Percentiles rank a stretch among this genome's conserved stretches.
phyloP scores from a whole-genome alignment of 2,888 invertebrate species.

The Leucoma salicis region DNA sequence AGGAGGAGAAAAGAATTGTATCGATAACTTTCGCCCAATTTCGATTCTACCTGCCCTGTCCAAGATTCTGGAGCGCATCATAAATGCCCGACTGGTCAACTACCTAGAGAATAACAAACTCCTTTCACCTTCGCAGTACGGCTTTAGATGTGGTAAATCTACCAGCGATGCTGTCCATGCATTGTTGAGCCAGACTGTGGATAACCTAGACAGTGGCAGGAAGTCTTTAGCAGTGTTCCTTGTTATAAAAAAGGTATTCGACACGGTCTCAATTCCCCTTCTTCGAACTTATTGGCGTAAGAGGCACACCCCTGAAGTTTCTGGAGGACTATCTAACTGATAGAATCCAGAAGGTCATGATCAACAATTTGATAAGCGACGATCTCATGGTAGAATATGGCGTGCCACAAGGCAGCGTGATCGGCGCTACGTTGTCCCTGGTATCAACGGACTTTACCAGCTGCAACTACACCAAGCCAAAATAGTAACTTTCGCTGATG shows the following conservation, averaged over 20 bases:
- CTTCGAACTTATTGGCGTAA: no score
- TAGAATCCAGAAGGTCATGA: not conserved
- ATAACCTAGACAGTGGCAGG: not conserved
- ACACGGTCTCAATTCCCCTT: no score
- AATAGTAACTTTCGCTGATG: not conserved
- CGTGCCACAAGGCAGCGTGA: not conserved
- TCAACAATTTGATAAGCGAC: not conserved
- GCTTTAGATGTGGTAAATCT: no score
- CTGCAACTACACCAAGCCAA: no score
- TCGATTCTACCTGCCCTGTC: not conserved
- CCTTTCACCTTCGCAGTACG: not conserved
- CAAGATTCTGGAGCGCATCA: not conserved
- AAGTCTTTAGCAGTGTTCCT: not conserved
- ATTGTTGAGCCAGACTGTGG: not conserved
- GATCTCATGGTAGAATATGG: not conserved
- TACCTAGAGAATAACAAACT: not conserved
- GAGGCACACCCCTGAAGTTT: no score
- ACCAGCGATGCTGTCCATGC: not conserved
- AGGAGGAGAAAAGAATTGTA: not conserved
- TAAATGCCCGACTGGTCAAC: not conserved
- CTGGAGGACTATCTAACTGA: not conserved
- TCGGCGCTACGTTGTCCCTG: not conserved
- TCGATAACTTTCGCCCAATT: not conserved
- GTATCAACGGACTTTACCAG: not conserved
- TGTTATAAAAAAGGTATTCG: not conserved